These are phyloP conservation scores for Squalus acanthias DNA, from an alignment of 2,797 vertebrate genomes.

Conservation along the genomic window DNA sequence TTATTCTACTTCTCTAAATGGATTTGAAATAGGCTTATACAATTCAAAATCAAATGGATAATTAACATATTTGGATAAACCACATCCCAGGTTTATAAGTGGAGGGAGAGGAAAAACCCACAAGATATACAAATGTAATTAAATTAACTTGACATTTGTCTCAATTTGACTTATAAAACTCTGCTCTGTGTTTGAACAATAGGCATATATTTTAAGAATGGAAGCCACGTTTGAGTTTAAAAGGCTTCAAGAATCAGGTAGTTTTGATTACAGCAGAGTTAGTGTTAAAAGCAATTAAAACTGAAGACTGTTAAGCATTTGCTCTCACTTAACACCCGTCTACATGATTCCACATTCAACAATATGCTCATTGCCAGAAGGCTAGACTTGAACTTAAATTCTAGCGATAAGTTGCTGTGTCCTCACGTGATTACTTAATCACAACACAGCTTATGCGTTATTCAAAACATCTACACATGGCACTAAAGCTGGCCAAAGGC, in stretches of 20 bases:
- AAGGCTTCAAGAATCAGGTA: constrained; percentile 13
- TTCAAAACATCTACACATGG: constrained; percentile 34
- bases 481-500: constrained; percentile 25
- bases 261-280: not conserved
- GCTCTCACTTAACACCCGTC: not conserved
- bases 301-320: not conserved
- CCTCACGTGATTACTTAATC: not conserved
- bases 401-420: constrained; percentile 15
- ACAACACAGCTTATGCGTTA: constrained; percentile 13
- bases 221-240: not conserved
- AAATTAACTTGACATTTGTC: not conserved
- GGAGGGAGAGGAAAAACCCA: not conserved
- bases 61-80: not conserved
- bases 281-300: constrained; percentile 23
- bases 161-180: not conserved
- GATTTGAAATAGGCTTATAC: not conserved
- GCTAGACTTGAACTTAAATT: not conserved
- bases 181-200: not conserved
- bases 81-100: not conserved
- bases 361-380: constrained; percentile 22
- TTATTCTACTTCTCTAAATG: not conserved
- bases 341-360: constrained; percentile 29
- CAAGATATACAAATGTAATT: not conserved
- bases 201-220: not conserved
- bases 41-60: not conserved